Percentiles rank a stretch among this genome's conserved stretches.
Conservation (phyloP, 2,113 vertebrate genomes). For the Enhydra lutris region DNA sequence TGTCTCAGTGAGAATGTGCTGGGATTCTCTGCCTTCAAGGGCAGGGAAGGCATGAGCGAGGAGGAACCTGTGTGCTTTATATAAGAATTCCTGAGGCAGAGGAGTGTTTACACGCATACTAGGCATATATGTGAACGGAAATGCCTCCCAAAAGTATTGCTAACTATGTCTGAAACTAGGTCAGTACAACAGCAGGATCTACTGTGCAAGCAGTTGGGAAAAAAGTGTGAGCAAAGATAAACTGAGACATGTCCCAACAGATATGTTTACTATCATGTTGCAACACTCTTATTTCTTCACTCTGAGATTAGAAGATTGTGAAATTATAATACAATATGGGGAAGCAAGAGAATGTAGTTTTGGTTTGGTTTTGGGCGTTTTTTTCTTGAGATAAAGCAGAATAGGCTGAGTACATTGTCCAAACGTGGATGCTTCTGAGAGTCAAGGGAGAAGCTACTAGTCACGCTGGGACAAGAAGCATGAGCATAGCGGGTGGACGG, state of each 20-base stretch:
- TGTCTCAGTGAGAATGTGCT: background rate
- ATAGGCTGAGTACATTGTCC: background rate
- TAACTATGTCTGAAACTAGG: background rate
- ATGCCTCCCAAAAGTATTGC: background rate
- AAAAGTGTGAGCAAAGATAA: background rate
- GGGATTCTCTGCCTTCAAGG: background rate
- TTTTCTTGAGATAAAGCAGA: background rate
- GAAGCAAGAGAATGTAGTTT: background rate
- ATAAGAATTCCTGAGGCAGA: background rate
- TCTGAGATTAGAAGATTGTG: background rate
- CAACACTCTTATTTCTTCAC: background rate
- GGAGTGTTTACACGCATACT: background rate
- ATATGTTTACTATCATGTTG: background rate
- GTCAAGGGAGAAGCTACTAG: background rate
- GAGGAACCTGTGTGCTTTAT: background rate
- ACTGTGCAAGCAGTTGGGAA: too few species aligned
- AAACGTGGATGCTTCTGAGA: background rate
- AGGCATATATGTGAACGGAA: background rate
- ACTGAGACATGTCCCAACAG: too few species aligned
- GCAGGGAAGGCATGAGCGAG: background rate
- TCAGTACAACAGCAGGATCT: background rate
- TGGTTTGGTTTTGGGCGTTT: too few species aligned
- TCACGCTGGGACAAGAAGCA: background rate
- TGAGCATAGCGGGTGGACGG: fast-evolving
- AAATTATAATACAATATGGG: background rate